phyloP scores from a whole-genome alignment of 2,888 invertebrate species.

The Cephus spinipes region DNA sequence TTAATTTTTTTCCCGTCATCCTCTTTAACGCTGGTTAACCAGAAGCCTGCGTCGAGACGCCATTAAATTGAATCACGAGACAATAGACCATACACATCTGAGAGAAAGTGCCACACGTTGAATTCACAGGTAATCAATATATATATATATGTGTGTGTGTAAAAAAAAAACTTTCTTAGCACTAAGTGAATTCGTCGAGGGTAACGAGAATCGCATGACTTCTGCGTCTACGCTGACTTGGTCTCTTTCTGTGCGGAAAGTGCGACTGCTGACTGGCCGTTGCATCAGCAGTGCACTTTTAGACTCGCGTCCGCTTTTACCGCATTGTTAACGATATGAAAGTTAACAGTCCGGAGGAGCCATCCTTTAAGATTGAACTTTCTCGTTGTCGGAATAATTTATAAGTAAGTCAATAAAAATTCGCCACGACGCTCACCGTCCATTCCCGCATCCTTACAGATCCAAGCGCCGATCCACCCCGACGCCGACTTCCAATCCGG shows the following conservation, averaged over 20 bases:
- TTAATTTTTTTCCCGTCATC: background rate
- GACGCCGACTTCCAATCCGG: background rate
- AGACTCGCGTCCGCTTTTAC: constrained; percentile 21
- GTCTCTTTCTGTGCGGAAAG: constrained; percentile 15
- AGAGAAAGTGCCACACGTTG: background rate
- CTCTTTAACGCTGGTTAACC: background rate
- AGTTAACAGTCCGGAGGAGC: constrained; percentile 26
- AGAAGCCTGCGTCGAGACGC: background rate
- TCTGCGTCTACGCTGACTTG: background rate
- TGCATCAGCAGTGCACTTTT: constrained; percentile 24
- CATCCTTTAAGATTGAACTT: constrained; percentile 30
- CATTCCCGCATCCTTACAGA: background rate
- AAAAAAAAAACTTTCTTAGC: background rate
- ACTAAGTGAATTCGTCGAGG: background rate
- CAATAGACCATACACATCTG: background rate
- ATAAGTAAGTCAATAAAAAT: background rate
- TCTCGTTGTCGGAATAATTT: constrained; percentile 17
- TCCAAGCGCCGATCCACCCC: background rate
- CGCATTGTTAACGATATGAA: constrained; percentile 29
- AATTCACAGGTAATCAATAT: background rate
- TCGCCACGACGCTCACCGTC: background rate
- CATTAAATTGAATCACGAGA: background rate
- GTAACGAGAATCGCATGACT: background rate
- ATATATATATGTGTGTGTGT: background rate
- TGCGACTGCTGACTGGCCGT: constrained; percentile 27